These are phyloP conservation scores for Aphelocoma californica DNA, from an alignment of 2,797 vertebrate genomes.

Conservation along the genomic window DNA sequence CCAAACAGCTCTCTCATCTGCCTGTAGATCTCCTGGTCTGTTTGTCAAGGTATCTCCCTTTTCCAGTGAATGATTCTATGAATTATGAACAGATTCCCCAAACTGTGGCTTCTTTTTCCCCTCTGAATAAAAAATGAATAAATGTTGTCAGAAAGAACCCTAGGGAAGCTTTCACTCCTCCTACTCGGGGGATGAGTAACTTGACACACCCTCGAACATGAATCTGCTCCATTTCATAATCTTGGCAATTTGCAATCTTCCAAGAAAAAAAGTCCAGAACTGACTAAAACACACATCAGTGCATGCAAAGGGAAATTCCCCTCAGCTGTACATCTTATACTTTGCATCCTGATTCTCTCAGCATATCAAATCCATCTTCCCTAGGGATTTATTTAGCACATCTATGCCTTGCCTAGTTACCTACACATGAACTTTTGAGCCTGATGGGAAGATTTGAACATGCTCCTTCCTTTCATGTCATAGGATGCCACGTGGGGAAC, in stretches of 20 bases:
- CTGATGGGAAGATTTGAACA: neutral
- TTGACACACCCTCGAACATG: slow-evolving; percentile 11
- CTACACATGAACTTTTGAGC: neutral
- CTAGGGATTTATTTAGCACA: neutral
- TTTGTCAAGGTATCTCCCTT: neutral
- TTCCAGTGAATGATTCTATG: neutral
- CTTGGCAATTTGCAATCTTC: neutral
- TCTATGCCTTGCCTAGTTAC: neutral
- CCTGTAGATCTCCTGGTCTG: neutral
- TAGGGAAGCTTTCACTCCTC: neutral
- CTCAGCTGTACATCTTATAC: neutral
- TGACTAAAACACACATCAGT: neutral
- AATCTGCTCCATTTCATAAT: slow-evolving; percentile 8
- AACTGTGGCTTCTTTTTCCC: neutral
- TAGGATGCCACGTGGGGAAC: neutral
- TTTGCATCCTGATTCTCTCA: neutral
- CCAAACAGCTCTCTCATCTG: neutral
- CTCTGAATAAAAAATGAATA: neutral
- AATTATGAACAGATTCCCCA: neutral
- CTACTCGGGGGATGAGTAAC: neutral
- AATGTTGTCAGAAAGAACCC: neutral
- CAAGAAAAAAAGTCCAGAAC: neutral
- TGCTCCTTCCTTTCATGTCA: neutral
- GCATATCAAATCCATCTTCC: neutral
- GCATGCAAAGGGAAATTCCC: neutral